Conservation (phyloP, 2,113 vertebrate genomes). For the Macquaria australasica region DNA sequence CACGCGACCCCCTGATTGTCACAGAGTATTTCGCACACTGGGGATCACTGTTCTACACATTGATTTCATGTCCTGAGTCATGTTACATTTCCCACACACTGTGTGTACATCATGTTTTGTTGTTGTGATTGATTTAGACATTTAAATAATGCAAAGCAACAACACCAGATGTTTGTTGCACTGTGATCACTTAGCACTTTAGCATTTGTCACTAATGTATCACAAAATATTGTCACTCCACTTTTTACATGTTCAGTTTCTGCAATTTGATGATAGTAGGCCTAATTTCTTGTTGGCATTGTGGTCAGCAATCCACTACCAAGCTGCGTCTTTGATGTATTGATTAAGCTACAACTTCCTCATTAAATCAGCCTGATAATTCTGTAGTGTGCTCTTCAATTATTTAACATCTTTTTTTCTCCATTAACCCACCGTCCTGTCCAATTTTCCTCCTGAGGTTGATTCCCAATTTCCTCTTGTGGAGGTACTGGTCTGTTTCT, state of each 20-base stretch:
- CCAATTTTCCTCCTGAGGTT: not conserved
- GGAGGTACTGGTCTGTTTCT: not conserved
- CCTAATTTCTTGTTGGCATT: not conserved
- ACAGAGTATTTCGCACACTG: too few relatives aligned
- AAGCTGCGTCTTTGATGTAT: not conserved
- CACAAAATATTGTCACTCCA: not conserved
- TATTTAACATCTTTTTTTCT: not conserved
- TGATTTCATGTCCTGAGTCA: not conserved
- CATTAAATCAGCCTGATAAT: not conserved
- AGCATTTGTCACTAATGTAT: not conserved
- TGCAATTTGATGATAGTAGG: not conserved
- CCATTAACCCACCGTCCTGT: not conserved
- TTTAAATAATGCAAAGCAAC: conserved; percentile 36
- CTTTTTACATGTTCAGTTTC: not conserved
- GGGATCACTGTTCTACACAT: not conserved
- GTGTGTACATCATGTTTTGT: conserved; percentile 1
- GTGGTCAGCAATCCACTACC: not conserved
- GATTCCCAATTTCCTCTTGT: not conserved
- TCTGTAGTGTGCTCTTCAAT: not conserved
- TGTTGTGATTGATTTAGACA: conserved; percentile 18
- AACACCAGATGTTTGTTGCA: conserved; percentile 10
- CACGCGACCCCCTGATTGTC: too few relatives aligned
- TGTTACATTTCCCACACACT: not conserved
- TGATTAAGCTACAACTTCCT: not conserved
- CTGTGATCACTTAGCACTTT: conserved; percentile 14